phyloP scores from a whole-genome alignment of 2,797 vertebrate genomes.

The Astyanax mexicanus region DNA sequence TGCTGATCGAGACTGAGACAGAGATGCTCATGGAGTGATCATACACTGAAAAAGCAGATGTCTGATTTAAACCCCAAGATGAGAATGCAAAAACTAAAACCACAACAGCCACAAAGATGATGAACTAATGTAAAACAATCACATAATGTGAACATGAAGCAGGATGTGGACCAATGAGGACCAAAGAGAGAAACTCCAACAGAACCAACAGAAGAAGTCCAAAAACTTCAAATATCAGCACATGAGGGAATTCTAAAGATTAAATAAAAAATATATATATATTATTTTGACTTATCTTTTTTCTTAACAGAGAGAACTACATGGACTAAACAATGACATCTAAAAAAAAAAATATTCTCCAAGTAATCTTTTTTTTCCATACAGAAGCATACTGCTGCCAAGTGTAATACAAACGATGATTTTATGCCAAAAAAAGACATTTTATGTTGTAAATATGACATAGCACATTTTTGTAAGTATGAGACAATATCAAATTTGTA shows the following conservation, averaged over 20 bases:
- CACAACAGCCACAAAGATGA: background rate
- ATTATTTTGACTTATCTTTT: too few relatives aligned
- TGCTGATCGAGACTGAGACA: background rate
- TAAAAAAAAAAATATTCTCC: too few relatives aligned
- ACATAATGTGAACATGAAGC: background rate
- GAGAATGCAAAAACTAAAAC: background rate
- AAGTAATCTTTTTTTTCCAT: too few relatives aligned
- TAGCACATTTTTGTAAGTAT: too few relatives aligned
- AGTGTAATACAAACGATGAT: too few relatives aligned
- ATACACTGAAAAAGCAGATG: background rate
- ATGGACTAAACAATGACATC: too few relatives aligned
- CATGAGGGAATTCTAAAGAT: background rate
- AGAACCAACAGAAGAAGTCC: background rate
- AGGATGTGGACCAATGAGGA: background rate
- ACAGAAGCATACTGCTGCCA: too few relatives aligned
- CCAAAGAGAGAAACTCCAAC: background rate
- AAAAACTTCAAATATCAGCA: background rate
- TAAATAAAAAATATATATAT: background rate
- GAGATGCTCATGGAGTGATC: background rate
- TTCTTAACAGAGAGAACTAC: too few relatives aligned
- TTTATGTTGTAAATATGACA: too few relatives aligned
- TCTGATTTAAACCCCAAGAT: background rate
- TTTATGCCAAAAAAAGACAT: too few relatives aligned
- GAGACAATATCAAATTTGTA: too few relatives aligned
- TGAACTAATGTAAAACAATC: background rate